These are phyloP conservation scores for Sarcoramphus papa DNA, from an alignment of 2,797 vertebrate genomes.

Conservation along the genomic window DNA sequence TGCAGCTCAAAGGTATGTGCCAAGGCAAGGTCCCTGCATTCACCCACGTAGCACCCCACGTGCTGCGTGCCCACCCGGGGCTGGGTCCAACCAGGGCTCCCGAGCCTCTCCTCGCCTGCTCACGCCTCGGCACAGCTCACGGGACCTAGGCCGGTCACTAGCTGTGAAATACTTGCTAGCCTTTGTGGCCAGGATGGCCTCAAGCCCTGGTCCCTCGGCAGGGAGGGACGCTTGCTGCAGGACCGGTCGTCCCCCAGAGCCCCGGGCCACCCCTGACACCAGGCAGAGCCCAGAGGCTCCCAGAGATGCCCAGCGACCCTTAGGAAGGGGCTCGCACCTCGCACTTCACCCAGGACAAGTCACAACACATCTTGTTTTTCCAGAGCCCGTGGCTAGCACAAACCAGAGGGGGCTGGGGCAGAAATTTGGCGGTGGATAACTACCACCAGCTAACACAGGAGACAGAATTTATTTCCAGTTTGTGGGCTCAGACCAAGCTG, in stretches of 20 bases:
- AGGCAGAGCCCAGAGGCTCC: background rate
- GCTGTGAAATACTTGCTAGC: background rate
- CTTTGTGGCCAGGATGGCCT: background rate
- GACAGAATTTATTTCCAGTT: background rate
- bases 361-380: too few species aligned
- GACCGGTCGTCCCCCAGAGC: fast-evolving
- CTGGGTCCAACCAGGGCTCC: background rate
- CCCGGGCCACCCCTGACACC: background rate
- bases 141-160: background rate
- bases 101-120: background rate
- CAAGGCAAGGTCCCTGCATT: fast-evolving
- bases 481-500: background rate
- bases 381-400: too few species aligned
- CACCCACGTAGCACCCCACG: fast-evolving
- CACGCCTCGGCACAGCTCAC: fast-evolving
- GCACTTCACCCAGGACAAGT: background rate
- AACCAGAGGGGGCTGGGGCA: fast-evolving
- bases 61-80: fast-evolving
- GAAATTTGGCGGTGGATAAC: background rate
- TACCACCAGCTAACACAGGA: background rate
- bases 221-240: background rate
- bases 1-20: background rate
- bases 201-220: fast-evolving
- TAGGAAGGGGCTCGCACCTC: too few species aligned
- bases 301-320: fast-evolving